phyloP scores from a whole-genome alignment of 2,797 vertebrate genomes.

The Melanotaenia nigrans region DNA sequence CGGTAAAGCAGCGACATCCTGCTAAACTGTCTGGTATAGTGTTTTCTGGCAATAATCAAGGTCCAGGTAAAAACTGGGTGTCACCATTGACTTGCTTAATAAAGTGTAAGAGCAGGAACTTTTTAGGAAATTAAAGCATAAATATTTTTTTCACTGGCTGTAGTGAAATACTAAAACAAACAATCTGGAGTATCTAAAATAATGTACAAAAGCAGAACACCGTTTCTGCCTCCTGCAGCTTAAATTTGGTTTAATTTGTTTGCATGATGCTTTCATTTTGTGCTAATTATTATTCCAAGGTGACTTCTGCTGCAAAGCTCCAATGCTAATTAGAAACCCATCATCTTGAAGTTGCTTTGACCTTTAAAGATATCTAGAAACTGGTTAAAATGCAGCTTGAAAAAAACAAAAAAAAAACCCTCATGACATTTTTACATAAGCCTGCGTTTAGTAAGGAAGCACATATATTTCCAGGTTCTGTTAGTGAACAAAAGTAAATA shows the following conservation, averaged over 20 bases:
- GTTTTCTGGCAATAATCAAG: too few species aligned
- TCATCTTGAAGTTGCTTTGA: slow-evolving; percentile 54
- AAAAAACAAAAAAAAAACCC: background rate
- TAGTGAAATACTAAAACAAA: slow-evolving; percentile 6
- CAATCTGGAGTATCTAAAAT: background rate
- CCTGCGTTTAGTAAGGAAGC: background rate
- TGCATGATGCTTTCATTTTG: slow-evolving; percentile 12
- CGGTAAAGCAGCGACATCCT: too few species aligned
- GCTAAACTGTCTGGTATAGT: too few species aligned
- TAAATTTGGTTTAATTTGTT: slow-evolving; percentile 19
- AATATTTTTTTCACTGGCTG: background rate
- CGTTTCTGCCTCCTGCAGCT: slow-evolving; percentile 10
- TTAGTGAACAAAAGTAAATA: background rate
- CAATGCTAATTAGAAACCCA: slow-evolving; percentile 58
- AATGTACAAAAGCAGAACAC: slow-evolving; percentile 9
- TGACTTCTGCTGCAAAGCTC: slow-evolving; percentile 52
- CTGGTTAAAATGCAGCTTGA: slow-evolving; percentile 1
- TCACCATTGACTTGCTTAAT: too few species aligned
- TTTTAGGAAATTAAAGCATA: background rate
- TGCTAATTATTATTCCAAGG: slow-evolving; percentile 65
- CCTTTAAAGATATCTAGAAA: slow-evolving; percentile 62
- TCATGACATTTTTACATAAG: background rate
- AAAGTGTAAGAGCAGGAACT: too few species aligned
- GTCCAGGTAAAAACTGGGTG: too few species aligned
- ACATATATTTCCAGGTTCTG: slow-evolving; percentile 1